Evolutionary conservation across 2,113 vertebrate species (phyloP).

Genomic region (Oryzias woworae): DNA sequence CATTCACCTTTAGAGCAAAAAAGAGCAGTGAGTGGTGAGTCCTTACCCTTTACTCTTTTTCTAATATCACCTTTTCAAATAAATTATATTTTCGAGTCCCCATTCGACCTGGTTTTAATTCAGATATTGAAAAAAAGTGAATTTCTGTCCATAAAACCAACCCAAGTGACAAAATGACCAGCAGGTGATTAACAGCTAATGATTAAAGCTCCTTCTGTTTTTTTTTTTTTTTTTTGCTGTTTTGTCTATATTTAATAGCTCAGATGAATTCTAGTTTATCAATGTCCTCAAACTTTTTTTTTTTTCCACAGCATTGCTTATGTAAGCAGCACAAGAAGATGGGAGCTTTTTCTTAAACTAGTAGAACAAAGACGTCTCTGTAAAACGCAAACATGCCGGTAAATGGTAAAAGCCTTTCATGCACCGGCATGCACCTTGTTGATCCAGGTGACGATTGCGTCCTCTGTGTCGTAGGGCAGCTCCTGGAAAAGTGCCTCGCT

Average conservation of each 20-base stretch:
- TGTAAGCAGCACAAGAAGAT: background rate
- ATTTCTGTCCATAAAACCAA: too few relatives aligned
- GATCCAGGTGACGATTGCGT: slow-evolving; percentile 93
- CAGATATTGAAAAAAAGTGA: too few relatives aligned
- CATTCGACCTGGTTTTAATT: too few relatives aligned
- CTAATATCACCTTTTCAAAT: too few relatives aligned
- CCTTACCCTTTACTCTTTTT: too few relatives aligned
- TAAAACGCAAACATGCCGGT: too few relatives aligned
- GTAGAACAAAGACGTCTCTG: too few relatives aligned
- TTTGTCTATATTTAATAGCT: slow-evolving; percentile 7
- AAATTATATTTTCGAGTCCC: too few relatives aligned
- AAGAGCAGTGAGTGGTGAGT: background rate
- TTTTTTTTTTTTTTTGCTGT: background rate
- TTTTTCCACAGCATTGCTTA: slow-evolving; percentile 6
- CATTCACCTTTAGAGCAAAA: slow-evolving; percentile 83
- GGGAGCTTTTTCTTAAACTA: too few relatives aligned
- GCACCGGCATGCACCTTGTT: slow-evolving; percentile 84
- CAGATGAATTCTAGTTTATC: background rate
- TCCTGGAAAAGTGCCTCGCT: slow-evolving; percentile 70
- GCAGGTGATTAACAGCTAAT: background rate
- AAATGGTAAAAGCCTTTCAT: background rate
- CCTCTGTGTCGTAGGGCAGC: slow-evolving; percentile 95
- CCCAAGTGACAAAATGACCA: too few relatives aligned
- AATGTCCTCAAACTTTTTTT: slow-evolving; percentile 24
- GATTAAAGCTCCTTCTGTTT: background rate